Conservation (phyloP, 2,888 invertebrate genomes). For the Chrysolina oricalcia region DNA sequence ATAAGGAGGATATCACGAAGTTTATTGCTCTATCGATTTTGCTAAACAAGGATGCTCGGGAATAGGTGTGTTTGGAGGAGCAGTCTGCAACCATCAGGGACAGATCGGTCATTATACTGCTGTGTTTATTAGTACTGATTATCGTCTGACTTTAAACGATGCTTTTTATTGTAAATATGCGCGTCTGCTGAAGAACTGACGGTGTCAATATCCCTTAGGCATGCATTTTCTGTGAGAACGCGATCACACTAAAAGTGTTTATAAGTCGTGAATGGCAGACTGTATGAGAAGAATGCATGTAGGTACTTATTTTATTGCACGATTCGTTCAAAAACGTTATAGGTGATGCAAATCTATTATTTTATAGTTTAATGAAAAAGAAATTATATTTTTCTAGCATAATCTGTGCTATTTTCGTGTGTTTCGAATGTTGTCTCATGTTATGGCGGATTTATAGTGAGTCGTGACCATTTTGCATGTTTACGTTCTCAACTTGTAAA, state of each 20-base stretch:
- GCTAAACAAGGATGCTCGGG: not conserved
- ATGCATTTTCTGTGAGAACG: constrained; percentile 3
- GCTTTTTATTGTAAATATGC: constrained; percentile 11
- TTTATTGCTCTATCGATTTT: constrained; percentile 17
- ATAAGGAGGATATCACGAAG: not conserved
- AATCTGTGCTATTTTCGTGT: no score
- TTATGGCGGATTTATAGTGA: no score
- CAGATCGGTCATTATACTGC: constrained; percentile 14
- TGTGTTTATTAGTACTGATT: constrained; percentile 11
- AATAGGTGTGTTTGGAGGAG: constrained; percentile 1
- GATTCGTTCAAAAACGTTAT: no score
- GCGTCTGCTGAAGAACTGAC: not conserved
- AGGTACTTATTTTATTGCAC: no score
- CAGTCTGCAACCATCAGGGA: constrained; percentile 10
- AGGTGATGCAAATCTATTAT: no score
- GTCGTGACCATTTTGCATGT: no score
- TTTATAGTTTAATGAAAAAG: no score
- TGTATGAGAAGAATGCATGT: no score
- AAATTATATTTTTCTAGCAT: no score
- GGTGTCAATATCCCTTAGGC: not conserved
- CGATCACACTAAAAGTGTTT: not conserved
- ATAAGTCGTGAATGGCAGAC: not conserved
- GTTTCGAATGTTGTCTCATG: no score
- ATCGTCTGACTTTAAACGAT: not conserved
- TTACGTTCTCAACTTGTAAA: no score